Evolutionary conservation across 2,113 vertebrate genomes (phyloP).

Genomic region (Gopherus evgoodei): DNA sequence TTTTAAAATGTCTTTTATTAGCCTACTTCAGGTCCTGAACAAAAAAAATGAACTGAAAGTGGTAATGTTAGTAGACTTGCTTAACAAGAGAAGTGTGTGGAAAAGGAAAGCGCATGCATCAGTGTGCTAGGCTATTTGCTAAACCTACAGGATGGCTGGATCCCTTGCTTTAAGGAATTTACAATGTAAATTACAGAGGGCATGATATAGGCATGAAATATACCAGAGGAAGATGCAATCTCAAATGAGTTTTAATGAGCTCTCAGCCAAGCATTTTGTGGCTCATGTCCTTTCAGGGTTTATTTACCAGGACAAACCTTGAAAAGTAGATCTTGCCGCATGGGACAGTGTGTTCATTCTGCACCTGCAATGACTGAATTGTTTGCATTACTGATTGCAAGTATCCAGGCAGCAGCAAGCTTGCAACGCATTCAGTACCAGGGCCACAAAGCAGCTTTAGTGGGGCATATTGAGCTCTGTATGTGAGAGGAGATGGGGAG

Average conservation of each 20-base stretch:
- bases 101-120: neutral
- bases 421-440: fast-evolving
- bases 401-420: neutral
- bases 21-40: neutral
- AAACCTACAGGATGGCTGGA: neutral
- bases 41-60: neutral
- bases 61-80: neutral
- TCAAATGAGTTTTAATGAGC: neutral
- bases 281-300: neutral
- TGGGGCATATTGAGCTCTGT: fast-evolving
- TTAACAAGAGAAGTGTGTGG: neutral
- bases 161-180: neutral
- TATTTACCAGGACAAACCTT: neutral
- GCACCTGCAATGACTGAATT: neutral
- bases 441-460: neutral
- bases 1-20: neutral
- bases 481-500: neutral
- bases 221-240: neutral
- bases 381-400: fast-evolving
- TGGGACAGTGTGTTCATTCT: fast-evolving
- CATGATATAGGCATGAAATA: neutral
- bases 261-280: neutral
- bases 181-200: neutral
- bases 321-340: neutral
- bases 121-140: neutral